Evolutionary conservation across 2,888 invertebrate genomes (phyloP), one percentile per base, ranked within the genome.

Genomic region (Brachycybe producta): DNA sequence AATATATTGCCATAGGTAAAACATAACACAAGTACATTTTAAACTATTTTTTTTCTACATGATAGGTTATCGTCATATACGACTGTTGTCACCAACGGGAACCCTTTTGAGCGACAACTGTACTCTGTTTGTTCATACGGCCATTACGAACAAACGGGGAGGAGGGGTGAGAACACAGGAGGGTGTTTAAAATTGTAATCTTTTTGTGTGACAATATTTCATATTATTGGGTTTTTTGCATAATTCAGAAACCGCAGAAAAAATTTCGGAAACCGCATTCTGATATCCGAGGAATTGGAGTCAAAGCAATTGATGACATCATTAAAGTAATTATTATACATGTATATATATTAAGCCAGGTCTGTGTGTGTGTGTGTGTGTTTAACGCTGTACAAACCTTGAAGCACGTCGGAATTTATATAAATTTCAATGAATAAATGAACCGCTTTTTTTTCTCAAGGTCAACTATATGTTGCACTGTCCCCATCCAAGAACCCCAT

Each of bases 71-170:
- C 68, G 74, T 5, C 75, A 75, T 60, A 67, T 75, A 15, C 64
- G 68, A 46, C 62, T 76, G 48, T 59, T 71, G 52, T 68, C 70
- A 34, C 71, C 70, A 57, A 67, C 67, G 27, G 75, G 75, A 7
- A 72, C 74, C 49, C 65, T 66, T 7, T 62, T 75, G 56, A 61
- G n/a, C 5, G 65, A 70, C 48, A 70, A 72, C 59, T 69, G 72
- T 46, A 71, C 72, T 13, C 62, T 75, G 13, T 76, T 75, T 61
- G 71, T 76, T 19, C 75, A 76, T 61, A 64, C 75, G 21, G 72
- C 73, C 39, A 69, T 75, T 52, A 74, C 74, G 36, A 74, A 73
- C 60, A 68, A 70, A 57, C 61, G 70, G 54, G 73, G 73, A 32
- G 71, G 72, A 52, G 72, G 71, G 61, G 71, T 71, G 60, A 62